A percentile compares a stretch with the other conserved stretches of the same genome.
Conservation (phyloP, 2,113 vertebrate species). For the Triplophysa rosa region DNA sequence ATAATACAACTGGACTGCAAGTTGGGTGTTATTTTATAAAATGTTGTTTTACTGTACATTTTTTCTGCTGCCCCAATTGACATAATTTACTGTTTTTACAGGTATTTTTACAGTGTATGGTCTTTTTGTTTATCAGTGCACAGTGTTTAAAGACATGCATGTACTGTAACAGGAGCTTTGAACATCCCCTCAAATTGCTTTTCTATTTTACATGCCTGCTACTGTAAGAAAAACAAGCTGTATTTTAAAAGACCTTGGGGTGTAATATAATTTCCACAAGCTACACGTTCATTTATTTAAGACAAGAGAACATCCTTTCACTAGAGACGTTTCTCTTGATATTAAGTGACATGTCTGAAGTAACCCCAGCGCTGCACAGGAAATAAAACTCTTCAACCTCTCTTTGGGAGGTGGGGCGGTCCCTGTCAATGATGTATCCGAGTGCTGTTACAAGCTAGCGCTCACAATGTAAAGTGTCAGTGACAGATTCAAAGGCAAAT, state of each 20-base stretch:
- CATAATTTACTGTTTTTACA: too few species aligned
- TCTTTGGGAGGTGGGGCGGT: slow-evolving; percentile 60
- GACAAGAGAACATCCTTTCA: slow-evolving; percentile 43
- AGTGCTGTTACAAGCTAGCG: slow-evolving; percentile 58
- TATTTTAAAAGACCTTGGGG: slow-evolving; percentile 57
- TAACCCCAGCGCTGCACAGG: slow-evolving; percentile 45
- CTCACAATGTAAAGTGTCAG: slow-evolving; percentile 58
- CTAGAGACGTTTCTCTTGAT: slow-evolving; percentile 69
- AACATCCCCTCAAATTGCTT: slow-evolving; percentile 11
- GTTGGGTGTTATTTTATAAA: too few species aligned
- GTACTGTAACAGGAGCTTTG: background rate
- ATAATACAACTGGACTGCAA: too few species aligned
- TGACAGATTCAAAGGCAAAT: slow-evolving; percentile 65
- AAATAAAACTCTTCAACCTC: slow-evolving; percentile 59
- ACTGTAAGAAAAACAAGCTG: slow-evolving; percentile 40
- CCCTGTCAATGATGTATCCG: slow-evolving; percentile 62
- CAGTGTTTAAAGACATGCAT: too few species aligned
- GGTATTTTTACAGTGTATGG: too few species aligned
- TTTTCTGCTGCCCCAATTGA: too few species aligned
- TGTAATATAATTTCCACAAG: slow-evolving; percentile 58
- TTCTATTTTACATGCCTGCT: slow-evolving; percentile 38
- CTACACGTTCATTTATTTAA: slow-evolving; percentile 64
- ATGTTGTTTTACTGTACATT: too few species aligned
- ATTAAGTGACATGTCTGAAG: slow-evolving; percentile 74
- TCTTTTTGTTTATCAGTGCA: too few species aligned